Conservation (phyloP, 2,113 vertebrate species). For the Calidris pugnax region DNA sequence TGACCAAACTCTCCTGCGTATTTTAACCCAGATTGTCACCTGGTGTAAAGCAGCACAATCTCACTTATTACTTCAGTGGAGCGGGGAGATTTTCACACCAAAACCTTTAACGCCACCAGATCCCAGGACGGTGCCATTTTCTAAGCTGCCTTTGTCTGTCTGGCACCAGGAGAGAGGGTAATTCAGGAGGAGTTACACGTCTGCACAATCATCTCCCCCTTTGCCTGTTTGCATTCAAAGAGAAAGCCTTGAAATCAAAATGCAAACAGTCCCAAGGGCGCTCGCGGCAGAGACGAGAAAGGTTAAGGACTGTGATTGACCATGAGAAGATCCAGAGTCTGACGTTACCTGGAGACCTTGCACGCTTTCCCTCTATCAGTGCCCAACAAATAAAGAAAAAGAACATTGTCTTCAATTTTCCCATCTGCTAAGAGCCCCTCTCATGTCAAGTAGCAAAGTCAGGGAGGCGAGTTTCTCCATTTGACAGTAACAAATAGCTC, state of each 20-base stretch:
- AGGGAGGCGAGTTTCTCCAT: background rate
- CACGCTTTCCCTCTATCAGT: background rate
- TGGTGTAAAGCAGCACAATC: background rate
- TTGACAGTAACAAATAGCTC: background rate
- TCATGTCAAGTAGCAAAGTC: background rate
- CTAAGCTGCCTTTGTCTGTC: background rate
- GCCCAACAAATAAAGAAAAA: background rate
- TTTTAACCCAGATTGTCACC: background rate
- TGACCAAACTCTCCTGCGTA: background rate
- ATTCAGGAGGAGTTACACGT: background rate
- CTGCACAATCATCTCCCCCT: background rate
- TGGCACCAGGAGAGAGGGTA: background rate
- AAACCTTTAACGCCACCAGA: background rate
- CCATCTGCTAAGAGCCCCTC: background rate
- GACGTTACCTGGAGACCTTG: background rate
- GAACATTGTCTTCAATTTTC: background rate
- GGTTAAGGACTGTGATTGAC: background rate
- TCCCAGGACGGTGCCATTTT: rapidly evolving
- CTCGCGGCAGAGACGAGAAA: background rate
- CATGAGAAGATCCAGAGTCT: background rate
- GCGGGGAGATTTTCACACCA: background rate
- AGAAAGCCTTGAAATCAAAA: background rate
- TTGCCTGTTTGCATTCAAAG: background rate
- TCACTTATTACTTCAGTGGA: background rate
- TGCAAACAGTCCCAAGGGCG: background rate